These are phyloP conservation scores for Thunnus albacares DNA, from an alignment of 2,797 vertebrate genomes.

Conservation along the genomic window DNA sequence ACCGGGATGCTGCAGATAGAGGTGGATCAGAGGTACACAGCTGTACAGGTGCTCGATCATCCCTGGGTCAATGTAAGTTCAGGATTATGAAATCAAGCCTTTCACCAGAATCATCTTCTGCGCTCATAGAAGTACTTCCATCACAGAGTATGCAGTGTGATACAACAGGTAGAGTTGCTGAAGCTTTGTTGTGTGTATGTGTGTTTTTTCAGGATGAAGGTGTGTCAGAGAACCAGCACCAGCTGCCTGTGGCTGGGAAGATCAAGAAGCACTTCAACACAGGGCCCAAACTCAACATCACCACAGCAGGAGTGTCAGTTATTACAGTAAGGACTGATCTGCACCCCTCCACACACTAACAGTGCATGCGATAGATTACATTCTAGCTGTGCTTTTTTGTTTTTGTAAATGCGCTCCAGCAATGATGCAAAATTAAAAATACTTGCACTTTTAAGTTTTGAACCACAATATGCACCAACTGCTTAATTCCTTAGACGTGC, in stretches of 20 bases:
- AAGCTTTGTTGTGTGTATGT: conserved; percentile 21
- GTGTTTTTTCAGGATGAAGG: conserved; percentile 89
- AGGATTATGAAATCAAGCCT: neutral
- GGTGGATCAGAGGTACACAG: conserved; percentile 92
- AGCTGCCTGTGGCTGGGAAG: conserved; percentile 96
- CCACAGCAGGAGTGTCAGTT: conserved; percentile 95
- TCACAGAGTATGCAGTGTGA: neutral
- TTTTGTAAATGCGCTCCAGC: conserved; percentile 22
- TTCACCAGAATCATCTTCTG: neutral
- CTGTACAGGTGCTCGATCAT: conserved; percentile 94
- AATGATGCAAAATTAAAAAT: conserved; percentile 10
- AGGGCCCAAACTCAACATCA: conserved; percentile 91
- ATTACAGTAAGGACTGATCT: conserved; percentile 92
- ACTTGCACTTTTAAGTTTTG: conserved; percentile 15
- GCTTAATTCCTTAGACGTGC: neutral
- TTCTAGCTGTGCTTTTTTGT: neutral
- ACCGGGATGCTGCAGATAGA: conserved; percentile 95
- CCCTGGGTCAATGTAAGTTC: conserved; percentile 96
- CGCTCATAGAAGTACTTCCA: neutral
- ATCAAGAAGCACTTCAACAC: conserved; percentile 99
- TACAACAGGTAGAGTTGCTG: neutral
- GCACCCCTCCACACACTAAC: conserved; percentile 14
- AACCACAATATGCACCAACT: neutral
- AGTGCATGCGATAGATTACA: conserved; percentile 25
- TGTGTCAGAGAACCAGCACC: conserved; percentile 91